Conservation (phyloP, 2,113 vertebrate species). For the Stercorarius parasiticus region DNA sequence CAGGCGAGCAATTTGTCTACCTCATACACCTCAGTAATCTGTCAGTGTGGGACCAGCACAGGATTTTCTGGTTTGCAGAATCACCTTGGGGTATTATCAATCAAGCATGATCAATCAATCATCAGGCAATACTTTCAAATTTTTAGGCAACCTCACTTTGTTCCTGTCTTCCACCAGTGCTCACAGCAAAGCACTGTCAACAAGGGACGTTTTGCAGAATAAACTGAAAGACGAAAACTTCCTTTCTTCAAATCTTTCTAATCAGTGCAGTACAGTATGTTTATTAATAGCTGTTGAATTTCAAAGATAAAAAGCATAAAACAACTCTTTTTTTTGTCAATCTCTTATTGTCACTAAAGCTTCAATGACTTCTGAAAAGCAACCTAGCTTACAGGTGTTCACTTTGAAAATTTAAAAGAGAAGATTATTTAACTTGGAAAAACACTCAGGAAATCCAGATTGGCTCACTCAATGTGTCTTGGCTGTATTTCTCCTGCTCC, state of each 20-base stretch:
- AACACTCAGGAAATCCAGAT: background rate
- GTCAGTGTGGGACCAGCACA: background rate
- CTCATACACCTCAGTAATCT: background rate
- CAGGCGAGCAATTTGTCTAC: background rate
- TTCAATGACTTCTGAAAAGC: background rate
- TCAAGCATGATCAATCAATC: slow-evolving; percentile 26
- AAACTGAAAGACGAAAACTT: background rate
- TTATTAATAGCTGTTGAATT: background rate
- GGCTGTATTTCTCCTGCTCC: background rate
- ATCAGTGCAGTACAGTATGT: background rate
- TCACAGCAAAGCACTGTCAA: background rate
- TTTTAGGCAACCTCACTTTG: background rate
- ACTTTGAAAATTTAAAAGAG: background rate
- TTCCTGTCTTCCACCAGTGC: background rate
- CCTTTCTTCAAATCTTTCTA: background rate
- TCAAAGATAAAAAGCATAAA: background rate
- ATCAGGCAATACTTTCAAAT: background rate
- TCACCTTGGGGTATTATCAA: slow-evolving; percentile 6
- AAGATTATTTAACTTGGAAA: background rate
- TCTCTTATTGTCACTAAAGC: background rate
- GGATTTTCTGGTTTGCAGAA: slow-evolving; percentile 18
- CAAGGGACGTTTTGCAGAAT: background rate
- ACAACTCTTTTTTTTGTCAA: background rate
- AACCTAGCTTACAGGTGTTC: background rate
- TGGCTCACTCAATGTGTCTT: background rate